Evolutionary conservation across 2,888 invertebrate genomes (phyloP).

Genomic region (Darwinula stevensoni): DNA sequence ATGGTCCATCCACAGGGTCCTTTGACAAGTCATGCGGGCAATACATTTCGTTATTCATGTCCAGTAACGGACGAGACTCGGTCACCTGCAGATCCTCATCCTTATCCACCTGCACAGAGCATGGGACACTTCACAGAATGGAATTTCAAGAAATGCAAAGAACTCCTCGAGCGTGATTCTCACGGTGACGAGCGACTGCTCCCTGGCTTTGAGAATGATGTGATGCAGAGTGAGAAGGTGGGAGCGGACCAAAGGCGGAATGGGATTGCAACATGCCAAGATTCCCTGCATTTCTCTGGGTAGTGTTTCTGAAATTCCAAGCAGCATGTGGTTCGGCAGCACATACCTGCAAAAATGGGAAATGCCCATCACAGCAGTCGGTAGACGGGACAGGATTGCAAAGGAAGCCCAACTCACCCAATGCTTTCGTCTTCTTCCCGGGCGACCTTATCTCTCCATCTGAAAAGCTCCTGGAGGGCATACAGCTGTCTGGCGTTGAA

Average conservation of each 20-base stretch:
- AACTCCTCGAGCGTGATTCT: too few species aligned
- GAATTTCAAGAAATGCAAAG: too few species aligned
- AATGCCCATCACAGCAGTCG: too few species aligned
- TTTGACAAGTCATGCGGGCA: conserved; percentile 9
- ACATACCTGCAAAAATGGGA: conserved; percentile 38
- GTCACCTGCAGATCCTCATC: conserved; percentile 7
- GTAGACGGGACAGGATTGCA: too few species aligned
- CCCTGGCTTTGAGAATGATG: conserved; percentile 35
- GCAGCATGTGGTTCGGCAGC: conserved; percentile 79
- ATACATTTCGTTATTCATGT: conserved; percentile 7
- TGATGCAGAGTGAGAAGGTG: conserved; percentile 23
- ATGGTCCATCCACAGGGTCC: too few species aligned
- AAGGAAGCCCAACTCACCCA: conserved; percentile 21
- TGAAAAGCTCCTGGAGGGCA: conserved; percentile 46
- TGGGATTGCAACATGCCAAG: conserved; percentile 67
- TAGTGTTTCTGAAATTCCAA: conserved; percentile 55
- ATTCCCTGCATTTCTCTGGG: conserved; percentile 81
- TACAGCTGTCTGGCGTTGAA: conserved; percentile 60
- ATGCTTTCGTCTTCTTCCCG: conserved; percentile 68
- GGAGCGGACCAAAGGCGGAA: conserved; percentile 42
- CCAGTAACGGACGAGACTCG: conserved; percentile 9
- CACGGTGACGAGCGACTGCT: too few species aligned
- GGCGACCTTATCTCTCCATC: conserved; percentile 63
- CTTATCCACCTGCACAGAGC: conserved; percentile 6
- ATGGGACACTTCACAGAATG: too few species aligned